Evolutionary conservation across 2,113 vertebrate genomes (phyloP).

Genomic region (Bombycilla garrulus): DNA sequence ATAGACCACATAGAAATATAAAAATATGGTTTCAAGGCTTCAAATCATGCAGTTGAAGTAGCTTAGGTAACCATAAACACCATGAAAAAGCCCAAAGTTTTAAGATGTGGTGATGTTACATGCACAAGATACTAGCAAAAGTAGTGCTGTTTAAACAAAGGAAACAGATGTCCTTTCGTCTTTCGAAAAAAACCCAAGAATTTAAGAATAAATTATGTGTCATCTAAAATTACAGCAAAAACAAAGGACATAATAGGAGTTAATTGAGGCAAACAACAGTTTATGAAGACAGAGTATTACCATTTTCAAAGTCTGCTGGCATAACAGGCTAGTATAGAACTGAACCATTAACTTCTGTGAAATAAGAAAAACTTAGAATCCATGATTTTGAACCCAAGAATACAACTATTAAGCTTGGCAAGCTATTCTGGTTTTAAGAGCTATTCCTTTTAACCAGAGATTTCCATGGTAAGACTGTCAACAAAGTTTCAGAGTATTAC

Average conservation of each 20-base stretch:
- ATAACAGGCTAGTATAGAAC: neutral
- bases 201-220: neutral
- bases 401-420: neutral
- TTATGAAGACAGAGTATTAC: neutral
- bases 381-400: neutral
- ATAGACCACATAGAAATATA: neutral
- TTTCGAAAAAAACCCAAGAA: neutral
- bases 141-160: neutral
- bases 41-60: neutral
- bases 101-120: neutral
- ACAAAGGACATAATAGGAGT: neutral
- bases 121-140: neutral
- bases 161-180: neutral
- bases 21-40: neutral
- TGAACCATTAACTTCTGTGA: neutral
- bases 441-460: neutral
- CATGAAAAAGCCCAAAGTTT: neutral
- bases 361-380: neutral
- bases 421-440: neutral
- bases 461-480: neutral
- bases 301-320: neutral
- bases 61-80: neutral
- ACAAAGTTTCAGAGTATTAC: neutral
- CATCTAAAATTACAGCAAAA: neutral
- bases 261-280: neutral